These are phyloP conservation scores for Caenorhabditis brenneri DNA, from an alignment of 1,140 invertebrate genomes.

Conservation along the genomic window DNA sequence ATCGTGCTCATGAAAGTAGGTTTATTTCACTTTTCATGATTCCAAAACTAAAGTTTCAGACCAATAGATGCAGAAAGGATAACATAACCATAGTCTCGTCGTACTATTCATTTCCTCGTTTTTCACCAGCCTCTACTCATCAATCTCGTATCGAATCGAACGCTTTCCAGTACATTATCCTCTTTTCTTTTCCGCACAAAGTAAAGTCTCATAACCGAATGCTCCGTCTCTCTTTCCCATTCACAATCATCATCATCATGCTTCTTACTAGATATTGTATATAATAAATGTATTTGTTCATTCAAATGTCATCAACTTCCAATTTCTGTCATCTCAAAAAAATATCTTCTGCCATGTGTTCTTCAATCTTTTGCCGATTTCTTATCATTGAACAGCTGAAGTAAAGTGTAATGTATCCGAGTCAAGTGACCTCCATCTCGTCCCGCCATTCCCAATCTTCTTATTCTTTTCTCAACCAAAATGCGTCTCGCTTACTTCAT, in stretches of 20 bases:
- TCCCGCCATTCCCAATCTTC: not conserved
- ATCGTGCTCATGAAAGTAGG: slow-evolving; percentile 3
- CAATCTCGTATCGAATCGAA: slow-evolving; percentile 23
- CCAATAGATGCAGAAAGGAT: too few species aligned
- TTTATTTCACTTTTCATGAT: too few species aligned
- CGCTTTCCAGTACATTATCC: slow-evolving; percentile 19
- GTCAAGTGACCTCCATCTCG: slow-evolving; percentile 7
- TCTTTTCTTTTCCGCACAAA: slow-evolving; percentile 18
- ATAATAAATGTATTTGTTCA: not conserved
- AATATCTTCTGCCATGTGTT: not conserved
- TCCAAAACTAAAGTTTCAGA: not conserved
- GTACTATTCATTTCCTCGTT: not conserved
- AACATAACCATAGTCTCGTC: not conserved
- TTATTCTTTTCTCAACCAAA: not conserved
- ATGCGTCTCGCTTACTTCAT: not conserved
- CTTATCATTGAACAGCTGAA: not conserved
- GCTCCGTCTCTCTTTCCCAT: not conserved
- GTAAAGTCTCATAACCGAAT: not conserved
- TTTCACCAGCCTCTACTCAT: slow-evolving; percentile 3
- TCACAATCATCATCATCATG: slow-evolving; percentile 7
- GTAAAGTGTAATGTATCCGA: not conserved
- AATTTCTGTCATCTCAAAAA: not conserved
- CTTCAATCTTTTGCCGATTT: not conserved
- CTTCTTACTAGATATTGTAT: not conserved
- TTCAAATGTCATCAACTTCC: not conserved